phyloP scores from a whole-genome alignment of 2,888 invertebrate genomes.

The Physocephala rufipes region DNA sequence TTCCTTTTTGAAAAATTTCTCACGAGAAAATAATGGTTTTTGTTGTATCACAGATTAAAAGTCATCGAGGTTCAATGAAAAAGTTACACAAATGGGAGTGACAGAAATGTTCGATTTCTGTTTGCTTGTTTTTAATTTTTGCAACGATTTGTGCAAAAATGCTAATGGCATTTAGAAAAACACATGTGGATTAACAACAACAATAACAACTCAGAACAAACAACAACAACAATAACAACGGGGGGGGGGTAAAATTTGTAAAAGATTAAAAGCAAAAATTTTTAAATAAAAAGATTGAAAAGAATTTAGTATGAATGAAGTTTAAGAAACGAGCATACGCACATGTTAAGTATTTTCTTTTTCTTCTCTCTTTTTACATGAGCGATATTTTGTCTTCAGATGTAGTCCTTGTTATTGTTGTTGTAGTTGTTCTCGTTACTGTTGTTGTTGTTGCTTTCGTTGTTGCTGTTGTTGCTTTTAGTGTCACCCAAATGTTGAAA shows the following conservation, averaged over 20 bases:
- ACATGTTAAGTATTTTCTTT: constrained; percentile 22
- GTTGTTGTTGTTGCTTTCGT: neutral
- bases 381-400: neutral
- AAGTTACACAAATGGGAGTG: constrained; percentile 28
- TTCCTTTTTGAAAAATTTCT: constrained; percentile 8
- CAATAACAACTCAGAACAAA: neutral
- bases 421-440: neutral
- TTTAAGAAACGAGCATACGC: constrained; percentile 5
- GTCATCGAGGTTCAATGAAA: constrained; percentile 25
- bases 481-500: constrained; percentile 33
- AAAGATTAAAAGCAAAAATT: neutral
- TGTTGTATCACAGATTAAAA: neutral
- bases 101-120: constrained; percentile 18
- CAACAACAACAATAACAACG: neutral
- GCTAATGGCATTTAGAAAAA: neutral
- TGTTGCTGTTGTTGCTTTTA: constrained; percentile 20
- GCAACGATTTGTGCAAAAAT: neutral
- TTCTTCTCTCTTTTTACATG: too few species aligned
- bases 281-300: neutral
- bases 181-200: constrained; percentile 10
- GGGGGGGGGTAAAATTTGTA: neutral
- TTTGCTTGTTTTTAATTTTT: constrained; percentile 4
- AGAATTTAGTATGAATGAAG: constrained; percentile 27
- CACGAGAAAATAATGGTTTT: constrained; percentile 2
- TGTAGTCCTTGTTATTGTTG: neutral